Evolutionary conservation across 2,797 vertebrate genomes (phyloP), one percentile per base, ranked within the genome.

Genomic region (Acropternis orthonyx): DNA sequence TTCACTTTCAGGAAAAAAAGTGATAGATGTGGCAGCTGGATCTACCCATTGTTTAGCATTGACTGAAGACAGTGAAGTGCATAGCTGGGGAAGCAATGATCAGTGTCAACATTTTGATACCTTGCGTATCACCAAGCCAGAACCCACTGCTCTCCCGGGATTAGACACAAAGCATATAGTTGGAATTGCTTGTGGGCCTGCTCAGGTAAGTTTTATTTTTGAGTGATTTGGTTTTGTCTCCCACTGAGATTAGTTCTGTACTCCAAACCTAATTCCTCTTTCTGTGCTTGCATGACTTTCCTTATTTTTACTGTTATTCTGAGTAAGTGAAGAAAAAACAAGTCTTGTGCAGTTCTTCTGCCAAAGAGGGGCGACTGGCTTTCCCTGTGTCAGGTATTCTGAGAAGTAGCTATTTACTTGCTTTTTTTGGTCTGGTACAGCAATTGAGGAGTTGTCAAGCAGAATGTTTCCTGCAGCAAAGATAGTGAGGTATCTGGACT

Each of bases 61-160:
- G 76, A 99, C 99, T 2, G 99, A 99, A 14, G 99, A 99, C 18
- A 99, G 99, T 4, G 99, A 99, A 96, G 99, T 99, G 34, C 99
- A 99, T 92, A 99, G 99, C 94, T 99, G 99, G 99, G 99, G 99
- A 43, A 99, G 99, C 98, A 99, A 99, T 28, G 99, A 99, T 96
- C 99, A 99, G 84, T 98, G 99, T 37, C 99, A 99, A 95, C 99
- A 99, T 98, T 99, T 99, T 91, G 99, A 99, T 92, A 99, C 99
- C 3, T 97, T 99, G 61, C 98, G 99, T 72, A 98, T 99, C 93
- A 99, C 99, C 91, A 99, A 99, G 97, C 99, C 99, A 79, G 98
- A 99, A 79, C 99, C 99, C 0, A 96, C 99, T 79, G 98, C 99
- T 3, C 98, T 99, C 28, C 99, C 99, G 0, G 99, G 99, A 17